phyloP scores from a whole-genome alignment of 1,140 invertebrate genomes.

The Tenebrio molitor region DNA sequence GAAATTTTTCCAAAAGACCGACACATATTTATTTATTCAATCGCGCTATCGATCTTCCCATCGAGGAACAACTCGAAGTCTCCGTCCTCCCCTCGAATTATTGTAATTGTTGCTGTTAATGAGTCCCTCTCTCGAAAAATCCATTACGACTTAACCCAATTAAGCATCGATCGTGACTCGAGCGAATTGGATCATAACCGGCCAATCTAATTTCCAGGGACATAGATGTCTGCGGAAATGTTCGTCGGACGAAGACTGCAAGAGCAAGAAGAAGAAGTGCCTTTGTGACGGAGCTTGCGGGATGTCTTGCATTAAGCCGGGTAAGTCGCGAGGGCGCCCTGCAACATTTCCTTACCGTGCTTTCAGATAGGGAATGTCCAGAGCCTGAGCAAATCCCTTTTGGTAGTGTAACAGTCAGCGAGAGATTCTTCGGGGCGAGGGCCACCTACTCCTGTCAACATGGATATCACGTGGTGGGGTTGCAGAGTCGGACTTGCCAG shows the following conservation, averaged over 20 bases:
- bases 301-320: slow-evolving; percentile 96
- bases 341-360: background rate
- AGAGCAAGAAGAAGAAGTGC: slow-evolving; percentile 96
- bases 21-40: too few species aligned
- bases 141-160: background rate
- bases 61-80: too few species aligned
- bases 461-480: slow-evolving; percentile 89
- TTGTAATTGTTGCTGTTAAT: background rate
- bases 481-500: slow-evolving; percentile 87
- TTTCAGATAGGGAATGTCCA: slow-evolving; percentile 87
- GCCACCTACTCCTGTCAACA: slow-evolving; percentile 89
- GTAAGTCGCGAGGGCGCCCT: slow-evolving; percentile 64
- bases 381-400: slow-evolving; percentile 79
- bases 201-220: slow-evolving; percentile 66
- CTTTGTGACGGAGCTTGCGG: slow-evolving; percentile 97
- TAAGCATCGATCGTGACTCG: background rate
- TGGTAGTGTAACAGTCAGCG: slow-evolving; percentile 79
- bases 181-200: slow-evolving; percentile 9
- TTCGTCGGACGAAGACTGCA: slow-evolving; percentile 94
- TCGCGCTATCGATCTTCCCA: too few species aligned
- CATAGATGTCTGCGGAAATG: slow-evolving; percentile 95
- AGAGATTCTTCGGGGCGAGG: slow-evolving; percentile 83
- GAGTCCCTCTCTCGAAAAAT: background rate
- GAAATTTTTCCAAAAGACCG: too few species aligned
- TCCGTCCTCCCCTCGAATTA: background rate